These are phyloP conservation scores for Conus canariensis DNA, from an alignment of 2,888 invertebrate genomes.

Conservation along the genomic window DNA sequence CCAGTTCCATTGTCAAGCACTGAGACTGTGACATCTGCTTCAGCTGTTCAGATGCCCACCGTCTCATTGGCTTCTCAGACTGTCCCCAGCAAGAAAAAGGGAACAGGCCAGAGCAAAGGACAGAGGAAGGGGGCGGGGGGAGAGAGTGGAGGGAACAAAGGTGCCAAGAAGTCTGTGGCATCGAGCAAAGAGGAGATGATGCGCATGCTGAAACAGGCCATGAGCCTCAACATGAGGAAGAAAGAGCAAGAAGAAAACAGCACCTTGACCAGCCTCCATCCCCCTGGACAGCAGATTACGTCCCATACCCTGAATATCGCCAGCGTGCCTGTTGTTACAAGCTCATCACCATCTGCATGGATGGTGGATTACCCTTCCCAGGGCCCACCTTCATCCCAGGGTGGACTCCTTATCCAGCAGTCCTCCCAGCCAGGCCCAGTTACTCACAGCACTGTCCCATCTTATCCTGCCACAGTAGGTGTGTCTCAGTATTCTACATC, in stretches of 20 bases:
- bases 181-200: slow-evolving; percentile 30
- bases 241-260: not conserved
- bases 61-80: not conserved
- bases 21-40: not conserved
- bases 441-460: not conserved
- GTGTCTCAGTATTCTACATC: not conserved
- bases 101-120: slow-evolving; percentile 13
- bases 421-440: not conserved
- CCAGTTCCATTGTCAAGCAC: not conserved
- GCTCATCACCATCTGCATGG: not conserved
- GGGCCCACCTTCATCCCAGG: not conserved
- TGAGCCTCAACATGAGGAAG: slow-evolving; percentile 31
- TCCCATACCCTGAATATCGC: not conserved
- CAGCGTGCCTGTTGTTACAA: not conserved
- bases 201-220: slow-evolving; percentile 30
- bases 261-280: not conserved
- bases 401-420: not conserved
- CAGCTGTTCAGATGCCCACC: not conserved
- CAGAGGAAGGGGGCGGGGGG: slow-evolving; percentile 25
- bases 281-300: not conserved
- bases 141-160: not conserved
- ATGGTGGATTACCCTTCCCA: not conserved
- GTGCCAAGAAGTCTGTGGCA: not conserved
- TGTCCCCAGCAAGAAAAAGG: not conserved
- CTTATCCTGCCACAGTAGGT: not conserved